Evolutionary conservation across 2,797 vertebrate genomes (phyloP), one percentile per base, ranked within the genome.

Genomic region (Clangula hyemalis): DNA sequence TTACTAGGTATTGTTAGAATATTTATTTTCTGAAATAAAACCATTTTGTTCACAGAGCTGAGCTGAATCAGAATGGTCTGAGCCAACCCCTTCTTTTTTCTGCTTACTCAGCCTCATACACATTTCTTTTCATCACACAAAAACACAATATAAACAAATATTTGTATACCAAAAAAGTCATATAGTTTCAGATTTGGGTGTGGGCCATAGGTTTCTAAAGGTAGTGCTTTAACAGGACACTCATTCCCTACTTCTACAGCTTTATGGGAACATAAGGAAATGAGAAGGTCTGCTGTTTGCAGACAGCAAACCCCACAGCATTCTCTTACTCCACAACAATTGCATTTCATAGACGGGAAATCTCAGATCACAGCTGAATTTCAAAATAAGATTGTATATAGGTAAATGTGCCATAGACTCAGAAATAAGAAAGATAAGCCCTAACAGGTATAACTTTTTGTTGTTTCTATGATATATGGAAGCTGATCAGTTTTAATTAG

Each of bases 11-110:
- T 86, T 93, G n/a, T 61, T 81, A 85, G 74, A 96, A 91, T 91
- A 81, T 93, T 87, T 89, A 28, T 88, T 93, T 95, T 79, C 74
- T 83, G 45, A 83, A 95, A 56, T 47, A 78, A 89, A 91, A 58
- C 4, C 10, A 22, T 61, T 91, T 78, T 89, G 49, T 64, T 83
- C 72, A 38, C 24, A 61, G 24, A 73, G 21, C 41, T 93, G 72
- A 51, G 51, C 22, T 75, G 66, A 88, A 61, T 56, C 49, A 91
- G 80, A 81, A 71, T 17, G 18, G 14, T 62, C 38, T 87, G 38
- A 91, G 76, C 27, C 69, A 89, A 57, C 4, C 16, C 7, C 8
- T 79, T 54, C n/a, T 34, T 90, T 68, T 70, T 89, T 60, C 43
- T 94, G 24, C 39, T 4, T 51, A 47, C 16, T 90, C 36, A 61